Evolutionary conservation across 2,888 invertebrate genomes (phyloP).

Genomic region (Lomographa bimaculata): DNA sequence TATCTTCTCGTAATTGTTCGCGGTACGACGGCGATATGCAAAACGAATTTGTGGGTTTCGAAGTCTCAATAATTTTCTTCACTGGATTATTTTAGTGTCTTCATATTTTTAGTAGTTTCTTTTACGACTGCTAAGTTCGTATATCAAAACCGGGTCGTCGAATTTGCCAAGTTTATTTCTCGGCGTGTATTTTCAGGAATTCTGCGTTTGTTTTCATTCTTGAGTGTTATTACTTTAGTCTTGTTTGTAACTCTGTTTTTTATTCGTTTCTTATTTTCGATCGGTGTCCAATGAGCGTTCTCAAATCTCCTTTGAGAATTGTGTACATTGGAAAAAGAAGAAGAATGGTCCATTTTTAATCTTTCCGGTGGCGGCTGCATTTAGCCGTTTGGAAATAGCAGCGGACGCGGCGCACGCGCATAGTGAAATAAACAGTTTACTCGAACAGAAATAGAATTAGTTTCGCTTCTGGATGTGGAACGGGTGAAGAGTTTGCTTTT

Average conservation of each 20-base stretch:
- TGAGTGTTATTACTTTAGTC: conserved; percentile 1
- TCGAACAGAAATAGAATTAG: conserved; percentile 58
- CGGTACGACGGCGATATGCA: not conserved
- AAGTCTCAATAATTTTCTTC: not conserved
- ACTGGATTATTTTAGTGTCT: conserved; percentile 4
- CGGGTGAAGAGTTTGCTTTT: conserved; percentile 62
- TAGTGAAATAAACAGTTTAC: conserved; percentile 61
- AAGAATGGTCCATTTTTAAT: conserved; percentile 45
- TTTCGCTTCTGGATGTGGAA: conserved; percentile 63
- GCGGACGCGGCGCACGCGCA: conserved; percentile 57
- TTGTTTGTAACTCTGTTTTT: not conserved
- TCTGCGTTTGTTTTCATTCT: conserved; percentile 7
- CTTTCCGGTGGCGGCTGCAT: conserved; percentile 70
- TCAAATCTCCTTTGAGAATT: too few species aligned
- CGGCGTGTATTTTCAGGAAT: conserved; percentile 5
- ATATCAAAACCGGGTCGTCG: conserved; percentile 12
- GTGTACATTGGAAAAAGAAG: conserved; percentile 35
- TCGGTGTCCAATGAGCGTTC: too few species aligned
- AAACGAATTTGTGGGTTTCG: not conserved
- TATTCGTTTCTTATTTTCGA: not conserved
- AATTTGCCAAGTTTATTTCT: conserved; percentile 17
- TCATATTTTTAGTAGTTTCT: conserved; percentile 17
- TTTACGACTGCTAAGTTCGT: conserved; percentile 8
- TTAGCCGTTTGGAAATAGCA: conserved; percentile 67
- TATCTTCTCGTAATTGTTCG: not conserved